These are phyloP conservation scores for Himalopsyche tibetana DNA, from an alignment of 2,888 invertebrate species.

Conservation along the genomic window DNA sequence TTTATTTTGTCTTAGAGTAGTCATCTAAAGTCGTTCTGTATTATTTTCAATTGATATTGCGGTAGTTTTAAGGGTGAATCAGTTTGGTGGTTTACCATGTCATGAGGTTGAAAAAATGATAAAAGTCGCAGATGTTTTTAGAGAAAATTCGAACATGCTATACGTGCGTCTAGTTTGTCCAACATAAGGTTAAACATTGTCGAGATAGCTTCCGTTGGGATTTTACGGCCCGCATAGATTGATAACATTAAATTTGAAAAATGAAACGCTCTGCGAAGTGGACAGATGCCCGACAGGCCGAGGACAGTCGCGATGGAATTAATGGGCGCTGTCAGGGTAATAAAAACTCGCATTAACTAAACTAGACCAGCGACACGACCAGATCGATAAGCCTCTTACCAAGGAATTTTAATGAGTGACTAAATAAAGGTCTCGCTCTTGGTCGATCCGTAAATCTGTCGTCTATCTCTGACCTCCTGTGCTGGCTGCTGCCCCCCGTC, in stretches of 20 bases:
- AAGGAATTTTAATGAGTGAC: slow-evolving; percentile 59
- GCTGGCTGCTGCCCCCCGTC: not conserved
- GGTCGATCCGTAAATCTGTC: slow-evolving; percentile 13
- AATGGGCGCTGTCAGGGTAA: slow-evolving; percentile 63
- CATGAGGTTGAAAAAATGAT: no score
- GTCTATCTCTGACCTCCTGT: not conserved
- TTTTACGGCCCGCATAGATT: slow-evolving; percentile 56
- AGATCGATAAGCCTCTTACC: slow-evolving; percentile 31
- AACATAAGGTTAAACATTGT: slow-evolving; percentile 25
- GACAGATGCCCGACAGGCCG: slow-evolving; percentile 57
- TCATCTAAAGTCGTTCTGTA: no score
- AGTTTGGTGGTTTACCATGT: no score
- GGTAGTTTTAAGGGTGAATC: no score
- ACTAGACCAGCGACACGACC: slow-evolving; percentile 59
- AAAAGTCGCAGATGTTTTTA: no score
- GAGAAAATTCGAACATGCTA: not conserved
- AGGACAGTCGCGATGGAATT: slow-evolving; percentile 53
- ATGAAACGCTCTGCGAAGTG: slow-evolving; percentile 54
- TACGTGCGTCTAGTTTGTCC: slow-evolving; percentile 10
- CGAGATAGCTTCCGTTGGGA: slow-evolving; percentile 62
- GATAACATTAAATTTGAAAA: slow-evolving; percentile 55
- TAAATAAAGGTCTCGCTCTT: slow-evolving; percentile 47
- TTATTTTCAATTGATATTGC: no score
- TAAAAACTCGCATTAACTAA: slow-evolving; percentile 63
- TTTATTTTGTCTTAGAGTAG: no score